A percentile compares a stretch with the other conserved stretches of the same genome.
Conservation (phyloP, 1,140 invertebrate genomes). For the Drosophila obscura region DNA sequence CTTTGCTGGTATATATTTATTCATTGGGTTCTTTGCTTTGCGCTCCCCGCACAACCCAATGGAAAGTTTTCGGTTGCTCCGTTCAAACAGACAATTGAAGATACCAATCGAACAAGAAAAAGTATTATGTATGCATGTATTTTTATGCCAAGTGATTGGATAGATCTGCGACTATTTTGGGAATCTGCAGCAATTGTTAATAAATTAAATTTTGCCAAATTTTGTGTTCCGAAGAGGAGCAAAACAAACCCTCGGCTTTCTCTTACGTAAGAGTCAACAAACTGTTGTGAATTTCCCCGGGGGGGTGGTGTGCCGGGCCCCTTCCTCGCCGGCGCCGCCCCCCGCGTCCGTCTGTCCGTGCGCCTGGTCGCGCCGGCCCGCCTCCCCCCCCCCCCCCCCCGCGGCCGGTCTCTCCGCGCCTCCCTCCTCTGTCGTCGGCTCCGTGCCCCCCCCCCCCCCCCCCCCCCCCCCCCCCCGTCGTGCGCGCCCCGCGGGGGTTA, state of each 20-base stretch:
- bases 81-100: neutral
- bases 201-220: constrained; percentile 58
- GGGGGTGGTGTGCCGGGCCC: too few species aligned
- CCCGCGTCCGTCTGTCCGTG: too few species aligned
- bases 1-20: constrained; percentile 15
- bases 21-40: constrained; percentile 37
- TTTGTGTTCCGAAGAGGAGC: constrained; percentile 44
- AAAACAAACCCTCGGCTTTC: constrained; percentile 40
- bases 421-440: too few species aligned
- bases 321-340: too few species aligned
- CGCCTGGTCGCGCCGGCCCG: too few species aligned
- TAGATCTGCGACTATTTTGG: constrained; percentile 33
- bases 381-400: too few species aligned
- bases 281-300: constrained; percentile 63
- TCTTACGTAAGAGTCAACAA: constrained; percentile 77
- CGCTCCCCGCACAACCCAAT: constrained; percentile 42
- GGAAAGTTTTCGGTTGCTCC: constrained; percentile 60
- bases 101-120: neutral
- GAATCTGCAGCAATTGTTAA: constrained; percentile 55
- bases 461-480: too few species aligned
- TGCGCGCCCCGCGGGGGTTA: too few species aligned
- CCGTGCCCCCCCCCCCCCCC: too few species aligned
- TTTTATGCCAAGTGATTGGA: constrained; percentile 10
- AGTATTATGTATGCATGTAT: constrained; percentile 11
- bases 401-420: too few species aligned